Evolutionary conservation across 2,888 invertebrate species (phyloP).

Genomic region (Emmelina monodactyla): DNA sequence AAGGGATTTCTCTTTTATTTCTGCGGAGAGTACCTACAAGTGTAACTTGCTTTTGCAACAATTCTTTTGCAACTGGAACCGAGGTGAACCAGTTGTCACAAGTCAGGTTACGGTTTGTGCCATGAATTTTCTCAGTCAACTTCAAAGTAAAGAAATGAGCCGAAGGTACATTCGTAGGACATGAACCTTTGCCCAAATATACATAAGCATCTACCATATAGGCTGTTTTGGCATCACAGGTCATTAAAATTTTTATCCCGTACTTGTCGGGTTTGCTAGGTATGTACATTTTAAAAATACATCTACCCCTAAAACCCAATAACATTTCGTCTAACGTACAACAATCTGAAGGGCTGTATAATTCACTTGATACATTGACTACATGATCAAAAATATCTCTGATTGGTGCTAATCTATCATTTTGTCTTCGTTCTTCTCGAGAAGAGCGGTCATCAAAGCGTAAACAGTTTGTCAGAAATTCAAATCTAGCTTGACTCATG

Average conservation of each 20-base stretch:
- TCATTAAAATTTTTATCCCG: conserved; percentile 1
- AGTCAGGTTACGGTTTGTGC: conserved; percentile 7
- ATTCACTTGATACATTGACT: conserved; percentile 6
- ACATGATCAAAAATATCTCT: conserved; percentile 7
- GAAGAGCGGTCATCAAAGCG: conserved; percentile 11
- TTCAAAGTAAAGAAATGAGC: conserved; percentile 6
- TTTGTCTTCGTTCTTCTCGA: conserved; percentile 7
- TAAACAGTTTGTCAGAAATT: conserved; percentile 12
- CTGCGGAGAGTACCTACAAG: conserved; percentile 8
- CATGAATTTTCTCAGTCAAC: conserved; percentile 5
- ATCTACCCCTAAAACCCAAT: conserved; percentile 5
- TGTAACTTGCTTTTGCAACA: conserved; percentile 8
- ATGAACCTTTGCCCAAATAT: conserved; percentile 4
- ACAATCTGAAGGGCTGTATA: conserved; percentile 8
- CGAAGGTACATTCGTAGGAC: conserved; percentile 6
- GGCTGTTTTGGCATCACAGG: conserved; percentile 7
- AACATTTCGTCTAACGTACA: conserved; percentile 7
- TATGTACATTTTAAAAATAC: conserved; percentile 2
- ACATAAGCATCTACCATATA: conserved; percentile 4
- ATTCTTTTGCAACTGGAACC: conserved; percentile 8
- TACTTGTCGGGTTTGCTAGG: conserved; percentile 4
- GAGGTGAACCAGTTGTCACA: conserved; percentile 10
- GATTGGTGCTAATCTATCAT: conserved; percentile 6
- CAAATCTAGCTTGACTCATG: conserved; percentile 12
- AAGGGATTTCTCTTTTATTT: conserved; percentile 12